Evolutionary conservation across 2,113 vertebrate species (phyloP).

Genomic region (Xenopus borealis): DNA sequence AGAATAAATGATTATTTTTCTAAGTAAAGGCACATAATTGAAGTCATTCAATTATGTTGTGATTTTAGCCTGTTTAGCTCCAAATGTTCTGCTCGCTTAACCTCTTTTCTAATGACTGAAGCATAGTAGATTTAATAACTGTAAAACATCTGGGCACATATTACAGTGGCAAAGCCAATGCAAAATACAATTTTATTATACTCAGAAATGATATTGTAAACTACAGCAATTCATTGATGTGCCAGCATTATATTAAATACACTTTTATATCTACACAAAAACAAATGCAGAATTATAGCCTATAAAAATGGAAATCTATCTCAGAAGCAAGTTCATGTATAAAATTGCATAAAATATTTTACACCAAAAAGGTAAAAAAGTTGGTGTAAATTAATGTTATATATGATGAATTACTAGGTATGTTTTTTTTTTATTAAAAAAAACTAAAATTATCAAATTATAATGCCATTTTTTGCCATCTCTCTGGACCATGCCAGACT

Average conservation of each 20-base stretch:
- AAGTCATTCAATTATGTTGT: slow-evolving; percentile 30
- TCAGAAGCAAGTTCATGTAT: too few species aligned
- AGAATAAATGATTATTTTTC: slow-evolving; percentile 34
- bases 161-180: not conserved
- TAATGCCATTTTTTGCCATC: too few species aligned
- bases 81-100: slow-evolving; percentile 34
- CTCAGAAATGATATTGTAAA: not conserved
- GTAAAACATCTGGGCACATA: slow-evolving; percentile 33
- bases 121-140: slow-evolving; percentile 26
- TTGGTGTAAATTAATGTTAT: too few species aligned
- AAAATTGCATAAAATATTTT: too few species aligned
- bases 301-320: too few species aligned
- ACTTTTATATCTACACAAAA: not conserved
- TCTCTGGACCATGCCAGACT: too few species aligned
- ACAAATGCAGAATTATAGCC: not conserved
- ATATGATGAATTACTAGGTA: too few species aligned
- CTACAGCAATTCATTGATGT: not conserved
- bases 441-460: too few species aligned
- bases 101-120: slow-evolving; percentile 27
- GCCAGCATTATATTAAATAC: not conserved
- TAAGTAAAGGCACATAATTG: slow-evolving; percentile 32
- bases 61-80: slow-evolving; percentile 25
- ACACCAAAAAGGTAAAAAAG: too few species aligned
- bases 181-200: slow-evolving; percentile 6
- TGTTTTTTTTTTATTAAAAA: too few species aligned